A percentile compares a stretch with the other conserved stretches of the same genome.
Conservation (phyloP, 2,888 invertebrate genomes). For the Conops quadrifasciatus region DNA sequence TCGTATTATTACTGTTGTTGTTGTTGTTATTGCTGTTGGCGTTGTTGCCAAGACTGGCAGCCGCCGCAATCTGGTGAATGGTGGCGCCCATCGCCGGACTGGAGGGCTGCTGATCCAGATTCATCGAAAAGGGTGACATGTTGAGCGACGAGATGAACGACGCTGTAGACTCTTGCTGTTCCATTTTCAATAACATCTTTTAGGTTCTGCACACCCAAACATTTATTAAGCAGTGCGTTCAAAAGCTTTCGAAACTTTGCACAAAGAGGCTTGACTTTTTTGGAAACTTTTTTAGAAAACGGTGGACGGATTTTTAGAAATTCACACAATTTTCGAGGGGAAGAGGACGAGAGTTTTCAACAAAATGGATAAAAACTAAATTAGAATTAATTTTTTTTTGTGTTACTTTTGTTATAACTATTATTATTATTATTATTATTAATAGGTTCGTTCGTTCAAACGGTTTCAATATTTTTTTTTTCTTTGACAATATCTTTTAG, state of each 20-base stretch:
- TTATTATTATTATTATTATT: conserved; percentile 16
- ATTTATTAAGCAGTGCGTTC: too few relatives aligned
- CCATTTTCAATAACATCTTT: conserved; percentile 86
- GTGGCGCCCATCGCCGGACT: conserved; percentile 68
- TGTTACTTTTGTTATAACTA: not conserved
- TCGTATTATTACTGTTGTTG: conserved; percentile 40
- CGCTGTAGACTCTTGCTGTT: conserved; percentile 80
- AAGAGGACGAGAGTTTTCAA: not conserved
- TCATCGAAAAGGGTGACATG: conserved; percentile 86
- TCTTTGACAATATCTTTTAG: conserved; percentile 22
- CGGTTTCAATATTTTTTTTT: conserved; percentile 15
- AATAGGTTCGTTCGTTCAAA: conserved; percentile 18
- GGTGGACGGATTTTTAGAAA: conserved; percentile 12
- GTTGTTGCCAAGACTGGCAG: conserved; percentile 43
- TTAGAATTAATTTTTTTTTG: not conserved
- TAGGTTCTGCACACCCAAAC: conserved; percentile 38
- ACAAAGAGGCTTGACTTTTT: too few relatives aligned
- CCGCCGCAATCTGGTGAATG: conserved; percentile 41
- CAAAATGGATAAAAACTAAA: not conserved
- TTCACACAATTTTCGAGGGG: too few relatives aligned
- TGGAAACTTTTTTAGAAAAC: too few relatives aligned
- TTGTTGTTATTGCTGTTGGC: conserved; percentile 37
- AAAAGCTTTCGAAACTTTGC: not conserved
- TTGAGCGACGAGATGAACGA: conserved; percentile 89
- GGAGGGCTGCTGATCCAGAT: conserved; percentile 73